Base-by-base conservation (phyloP, 2,797 vertebrate genomes). In the Myripristis murdjan region DNA sequence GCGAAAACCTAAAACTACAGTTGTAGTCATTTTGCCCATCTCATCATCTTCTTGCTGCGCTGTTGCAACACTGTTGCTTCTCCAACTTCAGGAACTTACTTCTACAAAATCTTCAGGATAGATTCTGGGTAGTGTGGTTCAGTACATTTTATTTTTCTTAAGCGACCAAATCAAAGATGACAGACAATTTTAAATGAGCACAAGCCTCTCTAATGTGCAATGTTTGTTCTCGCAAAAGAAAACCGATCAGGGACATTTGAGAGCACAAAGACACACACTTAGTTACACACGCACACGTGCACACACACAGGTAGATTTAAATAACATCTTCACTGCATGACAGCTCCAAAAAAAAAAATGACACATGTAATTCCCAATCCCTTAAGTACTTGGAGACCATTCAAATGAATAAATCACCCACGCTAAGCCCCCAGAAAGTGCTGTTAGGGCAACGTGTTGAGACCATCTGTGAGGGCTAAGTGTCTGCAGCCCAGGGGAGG, bases 401-500 rank as follows among this genome's bases (percentile, higher is more conserved):
- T 87, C 54, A 82, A 53, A 75, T 79, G 63, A 70, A 78, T 86
- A 73, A 88, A 85, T 85, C 61, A 22, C 20, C 63, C 46, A 20
- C 0, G n/a, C 61, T 89, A 80, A 89, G 66, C 70, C 67, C 60
- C 57, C 47, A 47, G 73, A 85, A 81, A 79, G 64, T 51, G 66
- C 84, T 86, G 72, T 78, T 55, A 75, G 47, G 28, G 54, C 85
- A 64, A 49, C 39, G 24, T 59, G 75, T 73, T 31, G 73, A 82
- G 88, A 62, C 68, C 66, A 75, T 85, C 83, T 85, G 71, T 72
- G 77, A 53, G 23, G 52, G 66, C 70, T 84, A 72, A 88, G 85
- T 79, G 73, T 82, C 55, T 55, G 58, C 52, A 18, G 10, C 85
- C 79, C 73, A 0, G 37, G 64, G 79, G 82, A 15, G 0, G 20